Percentiles rank a stretch among this genome's conserved stretches.
Evolutionary conservation across 2,797 vertebrate genomes (phyloP).

Genomic region (Acomys russatus): DNA sequence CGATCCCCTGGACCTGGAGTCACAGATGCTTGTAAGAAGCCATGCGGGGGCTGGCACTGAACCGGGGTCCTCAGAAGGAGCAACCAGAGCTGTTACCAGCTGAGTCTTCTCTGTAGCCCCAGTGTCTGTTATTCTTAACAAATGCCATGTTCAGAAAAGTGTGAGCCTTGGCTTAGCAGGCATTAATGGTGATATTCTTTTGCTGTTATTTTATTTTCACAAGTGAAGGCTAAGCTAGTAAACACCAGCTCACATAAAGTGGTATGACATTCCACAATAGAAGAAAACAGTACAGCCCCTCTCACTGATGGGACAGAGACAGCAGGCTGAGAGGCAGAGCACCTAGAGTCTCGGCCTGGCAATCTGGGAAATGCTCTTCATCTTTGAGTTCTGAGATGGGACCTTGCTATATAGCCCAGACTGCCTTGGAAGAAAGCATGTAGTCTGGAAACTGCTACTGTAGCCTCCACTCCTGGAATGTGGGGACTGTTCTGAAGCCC

Average conservation of each 20-base stretch:
- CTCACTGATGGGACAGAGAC: not conserved
- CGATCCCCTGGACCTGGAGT: not conserved
- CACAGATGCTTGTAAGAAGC: not conserved
- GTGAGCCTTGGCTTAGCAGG: not conserved
- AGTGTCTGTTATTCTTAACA: not conserved
- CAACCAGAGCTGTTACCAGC: not conserved
- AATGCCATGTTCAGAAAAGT: not conserved
- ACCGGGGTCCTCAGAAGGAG: not conserved
- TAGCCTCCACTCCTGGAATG: not conserved
- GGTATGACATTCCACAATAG: not conserved
- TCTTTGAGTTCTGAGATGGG: not conserved
- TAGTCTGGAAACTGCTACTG: not conserved
- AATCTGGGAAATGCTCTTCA: not conserved
- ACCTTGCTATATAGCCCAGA: too few species aligned
- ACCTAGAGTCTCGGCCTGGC: not conserved
- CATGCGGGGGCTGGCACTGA: not conserved
- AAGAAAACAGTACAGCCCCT: not conserved
- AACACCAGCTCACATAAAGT: conserved; percentile 1
- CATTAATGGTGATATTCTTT: conserved; percentile 38
- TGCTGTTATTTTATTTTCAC: not conserved
- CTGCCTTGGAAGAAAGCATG: not conserved
- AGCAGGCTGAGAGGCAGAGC: not conserved
- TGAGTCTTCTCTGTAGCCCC: not conserved
- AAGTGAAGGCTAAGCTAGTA: conserved; percentile 49
- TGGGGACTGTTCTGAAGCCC: too few species aligned